Evolutionary conservation across 2,888 invertebrate genomes (phyloP), one percentile per base, ranked within the genome.

Genomic region (Hydrotaea cyrtoneurina): DNA sequence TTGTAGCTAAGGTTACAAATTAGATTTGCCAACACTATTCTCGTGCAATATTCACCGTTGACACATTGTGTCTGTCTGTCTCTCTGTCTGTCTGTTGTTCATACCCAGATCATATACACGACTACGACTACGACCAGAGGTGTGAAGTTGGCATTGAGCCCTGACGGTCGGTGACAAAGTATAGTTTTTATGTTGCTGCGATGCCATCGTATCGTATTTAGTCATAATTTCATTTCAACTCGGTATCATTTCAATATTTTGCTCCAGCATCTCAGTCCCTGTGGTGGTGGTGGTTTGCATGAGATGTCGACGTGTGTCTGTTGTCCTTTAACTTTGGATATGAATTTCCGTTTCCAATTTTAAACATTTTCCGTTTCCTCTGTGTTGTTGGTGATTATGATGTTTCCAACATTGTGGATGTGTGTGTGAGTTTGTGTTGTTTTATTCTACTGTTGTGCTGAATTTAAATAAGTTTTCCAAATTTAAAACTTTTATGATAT

Each of bases 331-430:
- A 69, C 69, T 69, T 69, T 74, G 69, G 59, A 69, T 80, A 73
- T 77, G 66, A 77, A 73, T 80, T 80, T 77, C 80, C 83, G 73
- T 77, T 83, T 80, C 72, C 59, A 83, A 78, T 80, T 80, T 74
- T 3, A 69, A 80, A 77, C 39, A 77, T 74, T 80, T 83, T 74
- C 64, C 80, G 62, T 78, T 80, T 80, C 57, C 62, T 46, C 21
- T 62, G 15, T 46, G 23, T 46, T 23, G 4, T 43, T 46, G 21
- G 23, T 43, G 43, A 23, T 69, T 39, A 43, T 21, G 69, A 69
- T 46, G 69, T 69, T 23, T 4, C 31, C 3, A 43, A 43, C 43
- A 43, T n/a, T 53, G 17, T 57, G n/a, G 3, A n/a, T 62, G 62
- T 31, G n/a, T 59, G 17, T 13, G 46, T 69, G 46, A 23, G 59